Percentiles rank a stretch among this genome's conserved stretches.
Conservation (phyloP, 53 echinoderm and acorn worm species). For the Temnopleurus reevesii region DNA sequence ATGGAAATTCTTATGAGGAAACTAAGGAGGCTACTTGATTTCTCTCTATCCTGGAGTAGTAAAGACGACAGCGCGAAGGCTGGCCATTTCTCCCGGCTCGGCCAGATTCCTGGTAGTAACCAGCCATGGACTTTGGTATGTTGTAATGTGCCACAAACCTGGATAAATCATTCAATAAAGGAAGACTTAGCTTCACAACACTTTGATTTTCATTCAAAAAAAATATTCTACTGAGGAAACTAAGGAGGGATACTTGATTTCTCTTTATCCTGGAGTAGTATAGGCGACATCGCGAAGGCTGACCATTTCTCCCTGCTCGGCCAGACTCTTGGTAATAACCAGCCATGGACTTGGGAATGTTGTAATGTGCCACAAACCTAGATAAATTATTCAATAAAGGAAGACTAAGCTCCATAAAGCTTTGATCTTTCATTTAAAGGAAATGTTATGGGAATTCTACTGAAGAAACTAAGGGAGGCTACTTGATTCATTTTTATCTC, state of each 20-base stretch:
- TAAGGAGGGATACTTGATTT: slow-evolving; percentile 81
- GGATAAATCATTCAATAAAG: too few relatives aligned
- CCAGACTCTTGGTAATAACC: slow-evolving; percentile 97
- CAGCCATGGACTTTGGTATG: slow-evolving; percentile 97
- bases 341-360: slow-evolving; percentile 95
- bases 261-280: slow-evolving; percentile 89
- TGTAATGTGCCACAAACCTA: slow-evolving; percentile 94
- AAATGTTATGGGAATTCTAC: too few relatives aligned
- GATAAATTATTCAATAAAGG: too few relatives aligned
- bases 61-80: slow-evolving; percentile 78
- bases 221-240: too few relatives aligned
- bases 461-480: too few relatives aligned
- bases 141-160: slow-evolving; percentile 96
- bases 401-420: too few relatives aligned
- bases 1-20: too few relatives aligned
- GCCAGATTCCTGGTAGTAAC: slow-evolving; percentile 94
- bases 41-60: slow-evolving; percentile 86
- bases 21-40: slow-evolving; percentile 82
- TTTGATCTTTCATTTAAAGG: too few relatives aligned
- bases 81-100: slow-evolving; percentile 90
- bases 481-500: too few relatives aligned
- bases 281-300: slow-evolving; percentile 75
- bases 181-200: too few relatives aligned
- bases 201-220: too few relatives aligned
- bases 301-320: slow-evolving; percentile 89